Evolutionary conservation across 2,797 vertebrate species (phyloP).

Genomic region (Cuculus canorus): DNA sequence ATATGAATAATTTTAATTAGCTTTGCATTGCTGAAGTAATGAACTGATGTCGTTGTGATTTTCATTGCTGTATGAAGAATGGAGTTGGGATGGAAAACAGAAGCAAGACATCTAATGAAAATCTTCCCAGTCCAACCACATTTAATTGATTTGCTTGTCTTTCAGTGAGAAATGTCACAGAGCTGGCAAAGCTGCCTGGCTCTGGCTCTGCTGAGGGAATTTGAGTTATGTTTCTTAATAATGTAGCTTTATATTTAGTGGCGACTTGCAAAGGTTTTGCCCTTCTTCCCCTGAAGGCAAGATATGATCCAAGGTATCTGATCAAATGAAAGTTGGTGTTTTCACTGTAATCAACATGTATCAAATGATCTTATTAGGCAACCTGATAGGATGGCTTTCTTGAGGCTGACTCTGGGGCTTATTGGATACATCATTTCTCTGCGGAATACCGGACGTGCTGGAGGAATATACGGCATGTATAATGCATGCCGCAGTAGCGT

Average conservation of each 20-base stretch:
- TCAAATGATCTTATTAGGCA: constrained; percentile 18
- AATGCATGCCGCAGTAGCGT: not conserved
- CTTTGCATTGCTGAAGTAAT: not conserved
- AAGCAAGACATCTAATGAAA: not conserved
- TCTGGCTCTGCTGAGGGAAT: not conserved
- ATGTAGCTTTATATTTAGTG: constrained; percentile 17
- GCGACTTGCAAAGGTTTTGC: not conserved
- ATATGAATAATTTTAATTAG: constrained; percentile 28
- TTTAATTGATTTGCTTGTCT: constrained; percentile 33
- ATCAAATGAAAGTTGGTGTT: constrained; percentile 3
- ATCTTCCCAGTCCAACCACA: not conserved
- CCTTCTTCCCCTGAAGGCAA: not conserved
- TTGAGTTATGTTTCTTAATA: constrained; percentile 54
- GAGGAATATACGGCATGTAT: not conserved
- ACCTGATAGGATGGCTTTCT: not conserved
- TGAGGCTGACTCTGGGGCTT: not conserved
- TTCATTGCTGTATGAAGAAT: not conserved
- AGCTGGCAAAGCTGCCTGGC: not conserved
- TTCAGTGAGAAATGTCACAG: constrained; percentile 4
- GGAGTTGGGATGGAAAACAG: not conserved
- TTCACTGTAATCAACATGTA: not conserved
- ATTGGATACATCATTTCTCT: not conserved
- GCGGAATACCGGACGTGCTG: not conserved
- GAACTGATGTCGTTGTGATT: not conserved
- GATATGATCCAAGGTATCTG: not conserved